phyloP scores from a whole-genome alignment of 1,140 invertebrate genomes.

The Neuroterus valhalla region DNA sequence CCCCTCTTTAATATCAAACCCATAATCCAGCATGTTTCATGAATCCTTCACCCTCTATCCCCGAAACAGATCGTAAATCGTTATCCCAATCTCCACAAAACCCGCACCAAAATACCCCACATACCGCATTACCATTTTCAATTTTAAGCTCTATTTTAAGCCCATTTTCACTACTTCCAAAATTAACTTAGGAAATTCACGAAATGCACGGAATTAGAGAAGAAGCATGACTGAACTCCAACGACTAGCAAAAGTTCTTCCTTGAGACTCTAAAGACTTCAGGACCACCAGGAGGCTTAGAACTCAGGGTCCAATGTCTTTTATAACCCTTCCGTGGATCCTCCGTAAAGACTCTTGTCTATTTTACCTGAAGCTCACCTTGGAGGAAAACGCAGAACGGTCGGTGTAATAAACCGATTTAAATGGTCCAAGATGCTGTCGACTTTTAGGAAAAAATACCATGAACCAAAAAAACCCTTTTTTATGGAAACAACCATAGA shows the following conservation, averaged over 20 bases:
- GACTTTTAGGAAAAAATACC: background rate
- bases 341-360: conserved; percentile 32
- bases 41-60: too few relatives aligned
- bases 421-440: conserved; percentile 39
- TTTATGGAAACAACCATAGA: conserved; percentile 40
- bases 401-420: conserved; percentile 64
- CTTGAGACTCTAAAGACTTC: background rate
- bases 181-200: background rate
- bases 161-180: background rate
- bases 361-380: conserved; percentile 48
- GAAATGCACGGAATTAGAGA: conserved; percentile 15
- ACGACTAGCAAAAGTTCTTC: background rate
- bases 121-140: background rate
- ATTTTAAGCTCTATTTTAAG: background rate
- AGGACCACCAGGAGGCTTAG: background rate
- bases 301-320: conserved; percentile 35
- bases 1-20: too few relatives aligned
- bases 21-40: too few relatives aligned
- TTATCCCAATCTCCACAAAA: too few relatives aligned
- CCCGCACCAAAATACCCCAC: too few relatives aligned
- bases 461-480: conserved; percentile 34
- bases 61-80: too few relatives aligned
- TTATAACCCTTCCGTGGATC: conserved; percentile 62
- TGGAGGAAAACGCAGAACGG: conserved; percentile 52
- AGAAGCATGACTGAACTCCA: conserved; percentile 3